A percentile compares a stretch with the other conserved stretches of the same genome.
Conservation (phyloP, 1,140 invertebrate species). For the Leguminivora glycinivorella region DNA sequence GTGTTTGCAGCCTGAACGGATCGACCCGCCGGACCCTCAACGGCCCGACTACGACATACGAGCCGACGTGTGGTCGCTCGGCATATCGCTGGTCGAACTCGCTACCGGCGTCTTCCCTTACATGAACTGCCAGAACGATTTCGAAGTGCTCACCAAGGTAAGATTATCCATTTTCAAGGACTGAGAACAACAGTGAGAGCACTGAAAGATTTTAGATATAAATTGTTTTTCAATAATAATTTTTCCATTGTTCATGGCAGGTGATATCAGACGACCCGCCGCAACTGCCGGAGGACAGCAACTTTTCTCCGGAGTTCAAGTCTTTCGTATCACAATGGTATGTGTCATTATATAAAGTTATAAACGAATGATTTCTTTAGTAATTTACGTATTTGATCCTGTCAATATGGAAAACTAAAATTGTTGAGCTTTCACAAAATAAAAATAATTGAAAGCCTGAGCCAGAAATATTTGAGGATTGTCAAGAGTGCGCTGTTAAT, state of each 20-base stretch:
- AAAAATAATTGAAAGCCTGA: too few relatives aligned
- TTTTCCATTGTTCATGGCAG: constrained; percentile 56
- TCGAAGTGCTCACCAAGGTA: constrained; percentile 95
- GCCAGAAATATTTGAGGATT: too few relatives aligned
- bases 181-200: too few relatives aligned
- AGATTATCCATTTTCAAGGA: too few relatives aligned
- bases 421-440: too few relatives aligned
- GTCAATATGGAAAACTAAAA: too few relatives aligned
- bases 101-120: constrained; percentile 95
- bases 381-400: too few relatives aligned
- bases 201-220: too few relatives aligned
- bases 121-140: constrained; percentile 95
- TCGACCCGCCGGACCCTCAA: constrained; percentile 92
- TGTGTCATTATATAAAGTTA: constrained; percentile 40
- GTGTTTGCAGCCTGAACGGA: constrained; percentile 92
- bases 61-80: constrained; percentile 99
- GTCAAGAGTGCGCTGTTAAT: too few relatives aligned
- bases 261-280: constrained; percentile 94
- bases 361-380: too few relatives aligned
- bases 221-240: too few relatives aligned
- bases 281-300: constrained; percentile 86
- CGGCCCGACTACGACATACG: constrained; percentile 98
- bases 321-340: constrained; percentile 92
- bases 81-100: constrained; percentile 97
- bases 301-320: constrained; percentile 90